phyloP scores from a whole-genome alignment of 2,888 invertebrate species.

The Gastracanthus pulcherrimus region DNA sequence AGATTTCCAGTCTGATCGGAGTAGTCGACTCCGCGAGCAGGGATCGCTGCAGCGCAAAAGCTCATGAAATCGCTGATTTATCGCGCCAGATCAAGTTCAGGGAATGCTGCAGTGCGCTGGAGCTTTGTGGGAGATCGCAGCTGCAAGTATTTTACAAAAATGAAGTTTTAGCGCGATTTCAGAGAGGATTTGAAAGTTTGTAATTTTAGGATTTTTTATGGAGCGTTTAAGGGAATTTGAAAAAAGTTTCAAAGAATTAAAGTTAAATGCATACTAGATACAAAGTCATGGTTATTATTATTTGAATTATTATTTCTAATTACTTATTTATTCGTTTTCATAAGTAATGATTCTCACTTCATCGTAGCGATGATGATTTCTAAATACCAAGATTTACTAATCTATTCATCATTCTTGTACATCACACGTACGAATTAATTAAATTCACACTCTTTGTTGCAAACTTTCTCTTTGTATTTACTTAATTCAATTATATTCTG shows the following conservation, averaged over 20 bases:
- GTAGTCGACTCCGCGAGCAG: neutral
- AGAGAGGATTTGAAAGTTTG: no score
- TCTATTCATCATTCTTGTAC: neutral
- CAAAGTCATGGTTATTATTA: no score
- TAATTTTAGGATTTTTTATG: no score
- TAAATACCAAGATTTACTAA: neutral
- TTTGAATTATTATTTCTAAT: no score
- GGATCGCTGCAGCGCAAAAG: slow-evolving; percentile 9
- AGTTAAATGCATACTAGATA: no score
- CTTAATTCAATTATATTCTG: neutral
- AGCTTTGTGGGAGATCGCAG: no score
- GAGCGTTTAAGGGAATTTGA: no score
- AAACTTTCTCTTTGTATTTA: neutral
- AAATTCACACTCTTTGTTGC: neutral
- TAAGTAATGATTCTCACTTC: no score
- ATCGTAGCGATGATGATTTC: neutral
- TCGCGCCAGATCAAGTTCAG: slow-evolving; percentile 22
- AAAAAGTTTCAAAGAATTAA: no score
- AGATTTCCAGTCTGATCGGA: slow-evolving; percentile 15
- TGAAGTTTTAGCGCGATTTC: no score
- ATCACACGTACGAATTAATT: neutral
- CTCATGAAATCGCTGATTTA: slow-evolving; percentile 36
- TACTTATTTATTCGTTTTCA: no score
- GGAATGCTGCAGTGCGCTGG: neutral
- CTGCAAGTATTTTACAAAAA: no score